Evolutionary conservation across 1,140 invertebrate genomes (phyloP).

Genomic region (Coptotermes formosanus): DNA sequence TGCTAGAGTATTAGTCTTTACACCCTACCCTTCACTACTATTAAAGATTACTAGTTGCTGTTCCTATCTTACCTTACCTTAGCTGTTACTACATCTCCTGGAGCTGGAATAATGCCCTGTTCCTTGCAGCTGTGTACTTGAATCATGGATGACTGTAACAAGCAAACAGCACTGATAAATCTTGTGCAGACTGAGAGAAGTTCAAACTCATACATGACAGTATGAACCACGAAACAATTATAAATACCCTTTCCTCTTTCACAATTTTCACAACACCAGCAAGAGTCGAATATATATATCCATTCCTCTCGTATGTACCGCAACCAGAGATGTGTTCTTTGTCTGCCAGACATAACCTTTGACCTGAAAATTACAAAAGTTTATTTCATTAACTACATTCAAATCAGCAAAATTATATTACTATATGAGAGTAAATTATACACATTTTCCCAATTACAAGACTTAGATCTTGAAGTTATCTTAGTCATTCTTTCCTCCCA

Average conservation of each 20-base stretch:
- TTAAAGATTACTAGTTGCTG: too few relatives aligned
- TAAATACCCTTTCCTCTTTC: conserved; percentile 53
- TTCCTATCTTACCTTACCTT: conserved; percentile 53
- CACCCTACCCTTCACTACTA: too few relatives aligned
- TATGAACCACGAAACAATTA: conserved; percentile 19
- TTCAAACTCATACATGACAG: too few relatives aligned
- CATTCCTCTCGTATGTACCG: conserved; percentile 80
- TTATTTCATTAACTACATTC: too few relatives aligned
- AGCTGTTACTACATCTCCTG: conserved; percentile 81
- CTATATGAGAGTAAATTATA: too few relatives aligned
- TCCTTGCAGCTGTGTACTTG: conserved; percentile 69
- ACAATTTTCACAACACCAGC: conserved; percentile 69
- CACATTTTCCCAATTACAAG: too few relatives aligned
- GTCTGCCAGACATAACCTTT: conserved; percentile 66
- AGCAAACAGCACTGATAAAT: conserved; percentile 5
- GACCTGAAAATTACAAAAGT: conserved; percentile 52
- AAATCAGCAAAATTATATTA: too few relatives aligned
- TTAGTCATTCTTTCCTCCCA: too few relatives aligned
- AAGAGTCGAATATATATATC: conserved; percentile 82
- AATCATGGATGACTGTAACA: conserved; percentile 60
- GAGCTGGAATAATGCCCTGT: conserved; percentile 70
- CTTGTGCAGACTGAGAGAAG: too few relatives aligned
- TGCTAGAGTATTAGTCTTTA: too few relatives aligned
- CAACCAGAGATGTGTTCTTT: conserved; percentile 65
- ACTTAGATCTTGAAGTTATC: too few relatives aligned